phyloP scores from a whole-genome alignment of 2,797 vertebrate species.

The Geotrypetes seraphini region DNA sequence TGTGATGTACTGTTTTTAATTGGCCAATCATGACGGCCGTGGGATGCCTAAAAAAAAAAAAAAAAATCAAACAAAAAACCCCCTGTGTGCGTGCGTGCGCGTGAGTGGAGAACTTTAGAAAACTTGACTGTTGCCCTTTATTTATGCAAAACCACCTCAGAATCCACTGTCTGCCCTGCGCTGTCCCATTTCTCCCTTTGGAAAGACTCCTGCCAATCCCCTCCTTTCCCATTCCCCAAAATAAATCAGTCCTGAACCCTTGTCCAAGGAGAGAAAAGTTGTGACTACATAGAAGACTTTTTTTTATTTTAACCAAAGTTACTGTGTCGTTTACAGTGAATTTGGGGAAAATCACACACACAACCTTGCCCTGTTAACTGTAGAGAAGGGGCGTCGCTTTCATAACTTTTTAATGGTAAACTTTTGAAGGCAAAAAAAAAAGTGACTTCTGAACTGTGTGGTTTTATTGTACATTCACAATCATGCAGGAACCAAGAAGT shows the following conservation, averaged over 20 bases:
- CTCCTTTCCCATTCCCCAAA: slow-evolving; percentile 37
- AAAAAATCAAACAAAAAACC: too few species aligned
- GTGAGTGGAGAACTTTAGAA: slow-evolving; percentile 88
- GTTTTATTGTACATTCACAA: slow-evolving; percentile 83
- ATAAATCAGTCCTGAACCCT: slow-evolving; percentile 53
- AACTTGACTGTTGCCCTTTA: slow-evolving; percentile 92
- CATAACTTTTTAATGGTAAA: slow-evolving; percentile 67
- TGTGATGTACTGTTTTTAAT: slow-evolving; percentile 99
- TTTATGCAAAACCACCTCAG: slow-evolving; percentile 99
- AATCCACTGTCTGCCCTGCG: slow-evolving; percentile 82
- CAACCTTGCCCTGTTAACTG: slow-evolving; percentile 74
- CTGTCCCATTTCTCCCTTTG: slow-evolving; percentile 9
- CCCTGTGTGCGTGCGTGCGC: slow-evolving; percentile 67
- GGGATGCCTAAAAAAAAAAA: too few species aligned
- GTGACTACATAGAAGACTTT: slow-evolving; percentile 80
- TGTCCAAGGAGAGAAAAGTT: slow-evolving; percentile 74
- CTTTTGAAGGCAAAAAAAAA: slow-evolving; percentile 68
- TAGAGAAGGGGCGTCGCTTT: slow-evolving; percentile 62
- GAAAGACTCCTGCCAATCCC: slow-evolving; percentile 26
- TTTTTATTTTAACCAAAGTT: slow-evolving; percentile 99
- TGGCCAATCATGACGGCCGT: slow-evolving; percentile 99
- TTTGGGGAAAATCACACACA: slow-evolving; percentile 79
- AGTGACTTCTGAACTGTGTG: slow-evolving; percentile 80
- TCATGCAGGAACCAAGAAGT: slow-evolving; percentile 73
- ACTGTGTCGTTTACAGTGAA: slow-evolving; percentile 98